Percentiles rank a stretch among this genome's conserved stretches.
phyloP scores from a whole-genome alignment of 2,113 vertebrate genomes.

The Malurus melanocephalus region DNA sequence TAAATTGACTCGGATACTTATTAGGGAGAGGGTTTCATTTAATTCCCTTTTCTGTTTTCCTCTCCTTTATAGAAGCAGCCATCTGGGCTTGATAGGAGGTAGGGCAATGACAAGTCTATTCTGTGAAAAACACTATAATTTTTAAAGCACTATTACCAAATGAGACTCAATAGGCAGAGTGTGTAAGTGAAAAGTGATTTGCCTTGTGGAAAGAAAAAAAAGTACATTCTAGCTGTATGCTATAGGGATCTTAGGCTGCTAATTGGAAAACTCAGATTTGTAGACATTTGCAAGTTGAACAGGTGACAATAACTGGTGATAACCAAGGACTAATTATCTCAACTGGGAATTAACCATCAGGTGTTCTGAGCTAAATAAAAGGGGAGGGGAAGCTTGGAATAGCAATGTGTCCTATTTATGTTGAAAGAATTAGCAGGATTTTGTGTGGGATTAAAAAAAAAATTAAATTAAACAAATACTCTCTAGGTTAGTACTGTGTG shows the following conservation, averaged over 20 bases:
- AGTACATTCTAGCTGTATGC: neutral
- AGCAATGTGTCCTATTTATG: constrained; percentile 2
- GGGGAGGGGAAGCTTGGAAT: neutral
- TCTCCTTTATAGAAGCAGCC: constrained; percentile 26
- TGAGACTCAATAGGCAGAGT: constrained; percentile 33
- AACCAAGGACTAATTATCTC: constrained; percentile 45
- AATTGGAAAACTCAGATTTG: constrained; percentile 54
- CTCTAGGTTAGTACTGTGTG: neutral
- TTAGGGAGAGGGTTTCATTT: constrained; percentile 43
- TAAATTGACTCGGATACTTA: constrained; percentile 62
- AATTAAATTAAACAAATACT: neutral
- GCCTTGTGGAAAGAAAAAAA: neutral
- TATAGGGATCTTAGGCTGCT: neutral
- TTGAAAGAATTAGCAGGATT: neutral
- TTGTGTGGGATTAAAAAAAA: neutral
- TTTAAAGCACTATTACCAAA: constrained; percentile 51
- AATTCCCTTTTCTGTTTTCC: constrained; percentile 46
- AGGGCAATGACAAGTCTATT: constrained; percentile 42
- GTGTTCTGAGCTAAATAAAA: constrained; percentile 40
- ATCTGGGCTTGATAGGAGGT: constrained; percentile 54
- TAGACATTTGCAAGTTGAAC: constrained; percentile 36
- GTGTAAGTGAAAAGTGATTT: constrained; percentile 55
- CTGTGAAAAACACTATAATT: constrained; percentile 50
- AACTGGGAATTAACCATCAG: constrained; percentile 30
- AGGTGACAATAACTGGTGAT: constrained; percentile 56